Evolutionary conservation across 1,140 invertebrate species (phyloP), one percentile per base, ranked within the genome.

Genomic region (Drosophila pectinifera): DNA sequence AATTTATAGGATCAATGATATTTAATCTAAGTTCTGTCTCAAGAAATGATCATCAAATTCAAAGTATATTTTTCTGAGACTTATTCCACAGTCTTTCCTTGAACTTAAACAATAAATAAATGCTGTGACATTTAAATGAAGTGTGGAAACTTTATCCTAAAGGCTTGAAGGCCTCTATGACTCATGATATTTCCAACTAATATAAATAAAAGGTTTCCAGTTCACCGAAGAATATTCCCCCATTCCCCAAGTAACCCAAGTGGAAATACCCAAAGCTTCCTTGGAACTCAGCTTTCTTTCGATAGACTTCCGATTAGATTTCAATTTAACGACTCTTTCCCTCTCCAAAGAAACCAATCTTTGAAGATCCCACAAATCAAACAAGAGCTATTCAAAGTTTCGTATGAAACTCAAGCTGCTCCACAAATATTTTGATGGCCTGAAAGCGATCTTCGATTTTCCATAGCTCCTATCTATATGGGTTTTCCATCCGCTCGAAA

Each of bases 381-480:
- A 63, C 10, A 16, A 31, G 16, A 39, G 20, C 38, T 20, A 57
- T 57, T 38, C 13, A 57, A 56, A 49, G 22, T 39, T 42, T 26
- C 28, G 28, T 46, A 45, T 39, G 48, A 82, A 82, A 69, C 24
- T 38, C 38, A 22, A 76, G 49, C 41, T 62, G 16, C 38, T 18
- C 6, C 68, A 56, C 39, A 83, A 84, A 84, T 58, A 84, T 83
- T 83, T 79, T 48, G 75, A 73, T 68, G 28, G 36, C 53, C 59
- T 61, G 39, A 73, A 51, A 61, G 68, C 34, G 48, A 73, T 73
- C 55, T 61, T 69, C 46, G 41, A 54, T 57, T 65, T 83, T 51
- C 41, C 53, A 65, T 68, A 72, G 67, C 54, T 70, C 48, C 70
- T 85, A 85, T 85, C 82, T 81, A 53, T 78, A 74, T 83, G 74